Evolutionary conservation across 1,140 invertebrate species (phyloP).

Genomic region (Drosophila pseudoananassae): DNA sequence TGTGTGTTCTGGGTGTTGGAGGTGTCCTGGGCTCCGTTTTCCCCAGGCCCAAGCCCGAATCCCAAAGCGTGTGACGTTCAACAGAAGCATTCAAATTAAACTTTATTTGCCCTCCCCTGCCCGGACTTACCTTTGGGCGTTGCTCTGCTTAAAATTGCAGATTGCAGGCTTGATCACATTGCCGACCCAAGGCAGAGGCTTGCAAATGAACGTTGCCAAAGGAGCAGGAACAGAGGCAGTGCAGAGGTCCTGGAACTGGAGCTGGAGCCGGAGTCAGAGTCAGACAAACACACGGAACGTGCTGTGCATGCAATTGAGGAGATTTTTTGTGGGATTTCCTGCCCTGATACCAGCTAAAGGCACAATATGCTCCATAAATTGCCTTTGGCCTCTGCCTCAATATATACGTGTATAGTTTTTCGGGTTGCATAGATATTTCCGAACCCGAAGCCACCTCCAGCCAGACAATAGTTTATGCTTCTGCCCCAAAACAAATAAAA

Average conservation of each 20-base stretch:
- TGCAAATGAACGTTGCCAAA: constrained; percentile 68
- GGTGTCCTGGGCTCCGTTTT: not conserved
- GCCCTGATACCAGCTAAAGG: constrained; percentile 66
- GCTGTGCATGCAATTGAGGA: constrained; percentile 80
- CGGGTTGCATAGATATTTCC: constrained; percentile 15
- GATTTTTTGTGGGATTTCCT: constrained; percentile 78
- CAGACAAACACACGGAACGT: constrained; percentile 78
- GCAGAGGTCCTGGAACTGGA: not conserved
- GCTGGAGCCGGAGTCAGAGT: constrained; percentile 5
- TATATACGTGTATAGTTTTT: constrained; percentile 20
- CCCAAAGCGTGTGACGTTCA: constrained; percentile 62
- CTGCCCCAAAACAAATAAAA: constrained; percentile 14
- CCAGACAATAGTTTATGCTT: constrained; percentile 57
- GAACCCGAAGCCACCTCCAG: not conserved
- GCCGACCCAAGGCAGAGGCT: constrained; percentile 55
- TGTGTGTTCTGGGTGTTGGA: not conserved
- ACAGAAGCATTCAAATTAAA: constrained; percentile 81
- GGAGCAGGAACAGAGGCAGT: not conserved
- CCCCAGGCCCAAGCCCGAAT: constrained; percentile 6
- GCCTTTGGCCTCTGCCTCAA: constrained; percentile 49
- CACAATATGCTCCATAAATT: constrained; percentile 78
- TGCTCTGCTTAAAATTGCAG: constrained; percentile 75
- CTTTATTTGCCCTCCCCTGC: constrained; percentile 68
- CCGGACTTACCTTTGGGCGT: constrained; percentile 65
- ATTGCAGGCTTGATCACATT: constrained; percentile 81